Evolutionary conservation across 2,888 invertebrate genomes (phyloP).

Genomic region (Taphrorychus bicolor): DNA sequence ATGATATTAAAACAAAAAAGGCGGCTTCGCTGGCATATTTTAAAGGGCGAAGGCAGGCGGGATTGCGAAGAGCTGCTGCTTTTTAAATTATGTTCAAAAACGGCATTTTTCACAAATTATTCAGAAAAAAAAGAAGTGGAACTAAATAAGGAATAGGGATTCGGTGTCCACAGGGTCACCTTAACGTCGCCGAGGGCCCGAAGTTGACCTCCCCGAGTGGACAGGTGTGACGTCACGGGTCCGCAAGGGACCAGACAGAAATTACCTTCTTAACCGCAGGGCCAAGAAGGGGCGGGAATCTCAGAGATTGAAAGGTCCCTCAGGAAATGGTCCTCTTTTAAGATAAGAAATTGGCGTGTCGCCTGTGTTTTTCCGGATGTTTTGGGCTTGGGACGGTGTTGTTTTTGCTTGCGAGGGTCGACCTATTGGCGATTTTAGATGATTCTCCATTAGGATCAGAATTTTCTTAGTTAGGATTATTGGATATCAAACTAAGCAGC

Average conservation of each 20-base stretch:
- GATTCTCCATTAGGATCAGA: neutral
- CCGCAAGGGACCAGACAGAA: slow-evolving; percentile 35
- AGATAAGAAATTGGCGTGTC: slow-evolving; percentile 40
- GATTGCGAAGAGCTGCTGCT: neutral
- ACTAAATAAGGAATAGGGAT: slow-evolving; percentile 17
- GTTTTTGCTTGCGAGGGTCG: neutral
- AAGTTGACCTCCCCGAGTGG: slow-evolving; percentile 34
- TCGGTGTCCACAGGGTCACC: slow-evolving; percentile 21
- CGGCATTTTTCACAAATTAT: too few species aligned
- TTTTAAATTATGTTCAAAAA: slow-evolving; percentile 2
- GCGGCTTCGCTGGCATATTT: slow-evolving; percentile 23
- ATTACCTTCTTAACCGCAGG: slow-evolving; percentile 42
- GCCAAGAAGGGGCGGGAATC: slow-evolving; percentile 38
- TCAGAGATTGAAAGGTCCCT: slow-evolving; percentile 40
- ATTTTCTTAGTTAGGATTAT: too few species aligned
- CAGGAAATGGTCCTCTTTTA: slow-evolving; percentile 32
- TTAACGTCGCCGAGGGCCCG: slow-evolving; percentile 26
- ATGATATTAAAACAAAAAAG: slow-evolving; percentile 37
- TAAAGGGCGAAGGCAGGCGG: slow-evolving; percentile 24
- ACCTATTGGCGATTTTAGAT: neutral
- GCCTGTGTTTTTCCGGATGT: slow-evolving; percentile 29
- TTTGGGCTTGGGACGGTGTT: slow-evolving; percentile 12
- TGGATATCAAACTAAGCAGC: too few species aligned
- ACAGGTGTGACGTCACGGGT: slow-evolving; percentile 43
- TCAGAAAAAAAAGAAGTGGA: neutral